Conservation (phyloP, 1,140 invertebrate species). For the Coptotermes formosanus region DNA sequence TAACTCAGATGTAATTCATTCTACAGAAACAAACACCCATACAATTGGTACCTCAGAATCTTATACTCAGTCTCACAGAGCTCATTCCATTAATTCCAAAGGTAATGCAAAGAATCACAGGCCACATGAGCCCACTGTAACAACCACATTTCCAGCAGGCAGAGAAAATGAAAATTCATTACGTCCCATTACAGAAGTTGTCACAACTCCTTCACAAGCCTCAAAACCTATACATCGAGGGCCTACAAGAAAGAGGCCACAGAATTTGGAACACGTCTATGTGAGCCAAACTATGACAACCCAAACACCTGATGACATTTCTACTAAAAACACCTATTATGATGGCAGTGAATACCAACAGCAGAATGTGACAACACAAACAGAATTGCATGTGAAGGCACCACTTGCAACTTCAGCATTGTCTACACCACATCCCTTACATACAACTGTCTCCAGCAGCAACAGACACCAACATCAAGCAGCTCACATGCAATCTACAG, state of each 20-base stretch:
- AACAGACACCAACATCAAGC: neutral
- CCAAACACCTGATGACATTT: neutral
- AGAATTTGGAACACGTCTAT: neutral
- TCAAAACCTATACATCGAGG: neutral
- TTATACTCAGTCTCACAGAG: neutral
- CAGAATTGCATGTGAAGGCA: neutral
- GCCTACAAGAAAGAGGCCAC: neutral
- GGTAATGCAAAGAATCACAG: neutral
- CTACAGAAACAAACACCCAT: neutral
- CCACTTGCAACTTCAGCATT: neutral
- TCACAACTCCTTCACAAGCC: neutral
- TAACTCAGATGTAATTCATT: neutral
- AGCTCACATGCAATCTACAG: neutral
- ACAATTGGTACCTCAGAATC: neutral
- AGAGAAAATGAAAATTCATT: neutral
- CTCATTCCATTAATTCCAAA: too few species aligned
- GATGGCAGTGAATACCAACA: neutral
- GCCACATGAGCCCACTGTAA: neutral
- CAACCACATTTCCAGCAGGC: neutral
- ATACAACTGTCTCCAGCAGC: neutral
- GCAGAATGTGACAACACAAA: neutral
- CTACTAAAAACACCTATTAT: neutral
- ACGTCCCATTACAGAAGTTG: neutral
- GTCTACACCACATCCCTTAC: neutral
- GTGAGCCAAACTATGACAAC: too few species aligned